Evolutionary conservation across 2,113 vertebrate species (phyloP).

Genomic region (Thamnaconus septentrionalis): DNA sequence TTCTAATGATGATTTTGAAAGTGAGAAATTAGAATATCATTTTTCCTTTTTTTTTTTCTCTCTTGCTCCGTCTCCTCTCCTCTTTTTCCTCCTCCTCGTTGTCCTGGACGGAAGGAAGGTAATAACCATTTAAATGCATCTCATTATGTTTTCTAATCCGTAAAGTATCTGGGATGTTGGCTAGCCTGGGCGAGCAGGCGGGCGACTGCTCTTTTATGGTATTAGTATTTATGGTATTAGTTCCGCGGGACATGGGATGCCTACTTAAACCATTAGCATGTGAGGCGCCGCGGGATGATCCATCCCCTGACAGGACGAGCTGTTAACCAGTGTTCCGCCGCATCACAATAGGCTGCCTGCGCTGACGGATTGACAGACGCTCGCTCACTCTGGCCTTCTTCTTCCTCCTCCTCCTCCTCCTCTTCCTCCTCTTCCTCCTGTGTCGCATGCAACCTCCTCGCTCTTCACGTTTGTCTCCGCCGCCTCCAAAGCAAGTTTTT

Average conservation of each 20-base stretch:
- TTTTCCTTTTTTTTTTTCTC: too few relatives aligned
- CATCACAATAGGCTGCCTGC: slow-evolving; percentile 68
- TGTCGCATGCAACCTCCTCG: background rate
- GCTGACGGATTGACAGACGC: slow-evolving; percentile 63
- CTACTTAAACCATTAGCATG: slow-evolving; percentile 80
- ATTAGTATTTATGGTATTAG: slow-evolving; percentile 80
- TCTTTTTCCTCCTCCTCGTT: slow-evolving; percentile 21
- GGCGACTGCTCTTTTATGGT: slow-evolving; percentile 74
- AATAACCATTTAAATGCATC: slow-evolving; percentile 79
- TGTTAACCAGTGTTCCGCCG: slow-evolving; percentile 70
- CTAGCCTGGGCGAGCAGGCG: slow-evolving; percentile 49
- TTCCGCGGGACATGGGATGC: slow-evolving; percentile 75
- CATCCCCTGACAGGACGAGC: slow-evolving; percentile 71
- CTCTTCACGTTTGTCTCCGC: too few relatives aligned
- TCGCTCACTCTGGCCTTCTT: slow-evolving; percentile 24
- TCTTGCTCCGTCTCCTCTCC: background rate
- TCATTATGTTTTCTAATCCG: slow-evolving; percentile 79
- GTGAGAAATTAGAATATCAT: too few relatives aligned
- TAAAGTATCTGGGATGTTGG: slow-evolving; percentile 71
- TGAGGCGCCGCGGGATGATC: slow-evolving; percentile 69
- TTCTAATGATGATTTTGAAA: too few relatives aligned
- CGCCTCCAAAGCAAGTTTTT: slow-evolving; percentile 8
- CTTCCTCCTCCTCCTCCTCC: slow-evolving; percentile 7
- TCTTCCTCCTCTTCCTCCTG: slow-evolving; percentile 7
- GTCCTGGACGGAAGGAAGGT: slow-evolving; percentile 49